Evolutionary conservation across 2,797 vertebrate genomes (phyloP).

Genomic region (Dendrocincla fuliginosa): DNA sequence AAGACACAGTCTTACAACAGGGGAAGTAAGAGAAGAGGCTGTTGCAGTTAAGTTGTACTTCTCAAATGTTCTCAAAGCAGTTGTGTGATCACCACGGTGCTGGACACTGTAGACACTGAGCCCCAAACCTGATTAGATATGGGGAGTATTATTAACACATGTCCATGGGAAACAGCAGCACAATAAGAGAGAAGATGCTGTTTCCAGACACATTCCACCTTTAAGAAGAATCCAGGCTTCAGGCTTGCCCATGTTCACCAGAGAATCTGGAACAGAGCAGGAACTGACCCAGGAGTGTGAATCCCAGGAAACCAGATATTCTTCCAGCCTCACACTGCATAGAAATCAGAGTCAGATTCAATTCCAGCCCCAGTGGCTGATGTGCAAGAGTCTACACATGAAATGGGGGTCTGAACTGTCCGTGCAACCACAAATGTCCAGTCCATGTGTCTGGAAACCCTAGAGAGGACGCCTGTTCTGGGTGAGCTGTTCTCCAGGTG

Average conservation of each 20-base stretch:
- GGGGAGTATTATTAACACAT: fast-evolving
- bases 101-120: not conserved
- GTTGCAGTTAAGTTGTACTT: not conserved
- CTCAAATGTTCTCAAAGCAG: not conserved
- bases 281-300: not conserved
- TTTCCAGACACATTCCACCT: not conserved
- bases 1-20: not conserved
- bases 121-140: not conserved
- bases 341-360: not conserved
- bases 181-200: not conserved
- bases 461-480: not conserved
- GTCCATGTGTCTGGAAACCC: not conserved
- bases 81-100: not conserved
- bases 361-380: not conserved
- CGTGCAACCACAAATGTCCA: not conserved
- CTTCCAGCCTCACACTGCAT: not conserved
- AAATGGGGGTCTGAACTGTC: not conserved
- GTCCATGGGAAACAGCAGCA: not conserved
- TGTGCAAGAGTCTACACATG: not conserved
- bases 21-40: not conserved
- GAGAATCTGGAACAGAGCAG: not conserved
- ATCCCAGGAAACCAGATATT: not conserved
- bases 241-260: not conserved
- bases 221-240: not conserved
- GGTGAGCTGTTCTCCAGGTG: not conserved